phyloP scores from a whole-genome alignment of 2,888 invertebrate genomes.

The Drosophila antonietae region DNA sequence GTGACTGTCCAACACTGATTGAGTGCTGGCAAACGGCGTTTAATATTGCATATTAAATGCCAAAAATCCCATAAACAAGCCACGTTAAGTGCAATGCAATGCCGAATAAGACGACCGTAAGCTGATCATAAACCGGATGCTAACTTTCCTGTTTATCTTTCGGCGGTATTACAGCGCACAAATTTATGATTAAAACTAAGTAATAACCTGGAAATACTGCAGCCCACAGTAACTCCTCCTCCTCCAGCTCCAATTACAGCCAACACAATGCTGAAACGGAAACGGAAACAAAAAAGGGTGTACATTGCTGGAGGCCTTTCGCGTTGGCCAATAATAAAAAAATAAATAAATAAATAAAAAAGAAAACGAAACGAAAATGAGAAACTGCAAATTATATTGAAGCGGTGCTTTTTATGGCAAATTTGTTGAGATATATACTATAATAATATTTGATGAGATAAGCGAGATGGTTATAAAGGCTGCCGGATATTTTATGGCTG shows the following conservation, averaged over 20 bases:
- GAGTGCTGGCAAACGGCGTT: slow-evolving; percentile 27
- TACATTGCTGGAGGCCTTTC: slow-evolving; percentile 7
- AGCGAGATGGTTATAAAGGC: background rate
- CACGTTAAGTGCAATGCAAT: slow-evolving; percentile 39
- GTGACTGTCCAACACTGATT: slow-evolving; percentile 29
- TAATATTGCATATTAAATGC: slow-evolving; percentile 39
- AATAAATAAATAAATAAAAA: background rate
- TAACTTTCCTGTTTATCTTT: slow-evolving; percentile 42
- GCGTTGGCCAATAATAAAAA: slow-evolving; percentile 15
- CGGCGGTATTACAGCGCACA: slow-evolving; percentile 36
- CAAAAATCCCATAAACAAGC: slow-evolving; percentile 36
- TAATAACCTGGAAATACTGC: slow-evolving; percentile 44
- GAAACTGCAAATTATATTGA: slow-evolving; percentile 48
- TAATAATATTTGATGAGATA: slow-evolving; percentile 25
- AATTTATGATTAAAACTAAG: slow-evolving; percentile 68
- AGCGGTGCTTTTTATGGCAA: slow-evolving; percentile 35
- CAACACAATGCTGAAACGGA: slow-evolving; percentile 4
- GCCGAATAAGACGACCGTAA: slow-evolving; percentile 31
- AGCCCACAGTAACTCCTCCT: background rate
- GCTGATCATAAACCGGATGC: slow-evolving; percentile 43
- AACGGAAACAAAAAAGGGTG: slow-evolving; percentile 23
- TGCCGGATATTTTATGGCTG: slow-evolving; percentile 18
- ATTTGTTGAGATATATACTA: slow-evolving; percentile 15
- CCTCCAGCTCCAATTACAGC: background rate
- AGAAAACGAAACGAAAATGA: slow-evolving; percentile 5